These are phyloP conservation scores for Benthosema pterotum DNA, from an alignment of 2,797 vertebrate genomes.

Conservation along the genomic window DNA sequence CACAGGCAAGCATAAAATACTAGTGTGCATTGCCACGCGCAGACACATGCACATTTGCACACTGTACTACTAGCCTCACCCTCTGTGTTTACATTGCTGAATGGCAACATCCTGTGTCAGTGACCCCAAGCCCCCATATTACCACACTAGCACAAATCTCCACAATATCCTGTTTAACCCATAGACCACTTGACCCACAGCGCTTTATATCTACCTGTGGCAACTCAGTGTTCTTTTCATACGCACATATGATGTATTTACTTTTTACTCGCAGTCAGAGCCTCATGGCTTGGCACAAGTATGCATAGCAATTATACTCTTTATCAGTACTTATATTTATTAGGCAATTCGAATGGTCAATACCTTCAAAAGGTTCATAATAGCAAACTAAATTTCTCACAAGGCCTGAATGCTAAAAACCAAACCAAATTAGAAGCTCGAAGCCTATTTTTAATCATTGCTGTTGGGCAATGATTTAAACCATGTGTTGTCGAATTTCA, in stretches of 20 bases:
- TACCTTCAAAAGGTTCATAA: neutral
- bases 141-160: constrained; percentile 60
- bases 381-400: no score
- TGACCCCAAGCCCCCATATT: constrained; percentile 43
- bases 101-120: constrained; percentile 62
- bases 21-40: neutral
- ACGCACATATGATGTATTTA: constrained; percentile 17
- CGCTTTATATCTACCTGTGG: constrained; percentile 37
- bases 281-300: constrained; percentile 11
- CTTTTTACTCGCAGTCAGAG: constrained; percentile 16
- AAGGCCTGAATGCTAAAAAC: no score
- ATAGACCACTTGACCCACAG: constrained; percentile 41
- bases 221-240: constrained; percentile 23
- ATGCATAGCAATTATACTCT: constrained; percentile 37
- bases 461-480: no score
- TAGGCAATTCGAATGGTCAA: constrained; percentile 12
- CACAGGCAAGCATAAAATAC: neutral
- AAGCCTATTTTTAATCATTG: no score
- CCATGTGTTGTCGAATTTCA: no score
- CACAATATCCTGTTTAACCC: constrained; percentile 57
- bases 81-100: constrained; percentile 56
- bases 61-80: constrained; percentile 6
- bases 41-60: neutral
- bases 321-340: neutral
- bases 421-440: no score